Percentiles rank a stretch among this genome's conserved stretches.
Evolutionary conservation across 2,888 invertebrate species (phyloP).

Genomic region (Chironomus riparius): DNA sequence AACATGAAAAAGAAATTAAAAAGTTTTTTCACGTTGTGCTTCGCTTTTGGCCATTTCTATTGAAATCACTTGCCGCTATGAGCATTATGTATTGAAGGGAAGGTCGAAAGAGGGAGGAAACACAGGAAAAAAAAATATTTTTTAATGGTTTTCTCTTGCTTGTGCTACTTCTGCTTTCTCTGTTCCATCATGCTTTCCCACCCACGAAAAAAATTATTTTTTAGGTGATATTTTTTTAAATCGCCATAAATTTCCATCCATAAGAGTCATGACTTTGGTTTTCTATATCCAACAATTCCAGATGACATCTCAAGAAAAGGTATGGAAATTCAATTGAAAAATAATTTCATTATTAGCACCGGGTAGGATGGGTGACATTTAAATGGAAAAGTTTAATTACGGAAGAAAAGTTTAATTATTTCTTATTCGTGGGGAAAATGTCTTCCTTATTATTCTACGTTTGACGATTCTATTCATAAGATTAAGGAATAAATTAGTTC

Average conservation of each 20-base stretch:
- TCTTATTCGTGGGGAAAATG: neutral
- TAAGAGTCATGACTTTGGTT: neutral
- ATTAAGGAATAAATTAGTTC: too few species aligned
- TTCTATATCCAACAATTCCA: constrained; percentile 1
- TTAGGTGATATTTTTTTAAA: constrained; percentile 21
- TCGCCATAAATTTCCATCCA: constrained; percentile 8
- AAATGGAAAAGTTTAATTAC: constrained; percentile 25
- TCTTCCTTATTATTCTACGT: neutral
- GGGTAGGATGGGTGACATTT: neutral
- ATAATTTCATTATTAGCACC: constrained; percentile 15
- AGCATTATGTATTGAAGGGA: neutral
- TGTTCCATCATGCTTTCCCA: neutral
- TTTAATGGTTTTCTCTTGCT: constrained; percentile 24
- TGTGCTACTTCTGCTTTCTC: neutral
- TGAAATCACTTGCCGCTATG: constrained; percentile 2
- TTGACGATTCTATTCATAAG: neutral
- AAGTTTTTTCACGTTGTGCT: constrained; percentile 19
- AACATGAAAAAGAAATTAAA: constrained; percentile 27
- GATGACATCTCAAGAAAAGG: constrained; percentile 19
- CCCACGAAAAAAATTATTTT: neutral
- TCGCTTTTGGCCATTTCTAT: constrained; percentile 14
- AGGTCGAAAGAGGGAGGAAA: neutral
- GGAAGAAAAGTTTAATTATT: constrained; percentile 7
- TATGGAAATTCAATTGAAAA: constrained; percentile 20
- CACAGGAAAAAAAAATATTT: neutral